Percentiles rank a stretch among this genome's conserved stretches.
Conservation (phyloP, 2,888 invertebrate genomes). For the Lordiphosa fenestrarum region DNA sequence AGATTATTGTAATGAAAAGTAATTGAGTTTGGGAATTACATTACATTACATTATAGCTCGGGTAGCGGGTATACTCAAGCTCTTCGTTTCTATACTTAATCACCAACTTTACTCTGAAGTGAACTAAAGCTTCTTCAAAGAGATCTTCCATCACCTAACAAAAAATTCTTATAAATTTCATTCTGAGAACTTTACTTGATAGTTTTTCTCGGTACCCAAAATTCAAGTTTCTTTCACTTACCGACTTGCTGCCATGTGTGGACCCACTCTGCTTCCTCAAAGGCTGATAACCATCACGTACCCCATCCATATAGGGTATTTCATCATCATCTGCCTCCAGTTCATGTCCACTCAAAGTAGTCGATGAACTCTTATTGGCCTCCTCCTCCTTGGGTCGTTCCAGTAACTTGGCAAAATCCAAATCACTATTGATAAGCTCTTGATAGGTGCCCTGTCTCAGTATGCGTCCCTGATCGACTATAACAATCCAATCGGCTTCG, state of each 20-base stretch:
- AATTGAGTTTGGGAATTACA: no score
- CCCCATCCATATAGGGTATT: conserved; percentile 80
- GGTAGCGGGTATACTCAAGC: no score
- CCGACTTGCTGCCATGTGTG: conserved; percentile 74
- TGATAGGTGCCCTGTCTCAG: conserved; percentile 81
- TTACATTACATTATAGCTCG: no score
- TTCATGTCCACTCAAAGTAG: conserved; percentile 23
- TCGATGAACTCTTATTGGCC: conserved; percentile 30
- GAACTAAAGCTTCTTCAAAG: no score
- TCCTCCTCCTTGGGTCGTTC: conserved; percentile 72
- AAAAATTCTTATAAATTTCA: no score
- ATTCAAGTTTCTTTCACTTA: conserved; percentile 34
- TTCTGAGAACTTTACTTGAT: no score
- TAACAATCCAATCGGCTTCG: conserved; percentile 83
- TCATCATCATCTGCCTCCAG: conserved; percentile 76
- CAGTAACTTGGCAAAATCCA: conserved; percentile 82
- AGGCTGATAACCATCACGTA: conserved; percentile 72
- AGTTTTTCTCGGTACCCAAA: no score
- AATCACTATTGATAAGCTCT: conserved; percentile 81
- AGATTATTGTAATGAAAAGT: no score
- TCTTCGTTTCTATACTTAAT: no score
- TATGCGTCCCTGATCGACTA: conserved; percentile 83
- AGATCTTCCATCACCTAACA: no score
- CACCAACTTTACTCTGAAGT: no score
- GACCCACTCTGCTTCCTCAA: conserved; percentile 62